Conservation (phyloP, 2,113 vertebrate species). For the Zeus faber region DNA sequence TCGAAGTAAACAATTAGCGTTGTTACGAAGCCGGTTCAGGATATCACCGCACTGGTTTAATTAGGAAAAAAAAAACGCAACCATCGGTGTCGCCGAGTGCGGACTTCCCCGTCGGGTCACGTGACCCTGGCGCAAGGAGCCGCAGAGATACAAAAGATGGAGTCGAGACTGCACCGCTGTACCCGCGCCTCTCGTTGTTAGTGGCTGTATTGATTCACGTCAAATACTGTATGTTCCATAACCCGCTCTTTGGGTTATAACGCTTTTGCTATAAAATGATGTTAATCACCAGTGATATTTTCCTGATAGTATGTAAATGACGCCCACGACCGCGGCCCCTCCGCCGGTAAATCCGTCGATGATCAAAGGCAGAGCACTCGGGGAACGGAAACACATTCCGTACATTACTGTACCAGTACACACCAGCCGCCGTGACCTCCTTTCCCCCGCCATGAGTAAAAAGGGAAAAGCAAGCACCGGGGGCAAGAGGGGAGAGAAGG, state of each 20-base stretch:
- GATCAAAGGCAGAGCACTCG: neutral
- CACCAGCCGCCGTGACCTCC: neutral
- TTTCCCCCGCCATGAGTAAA: neutral
- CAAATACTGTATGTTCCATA: no score
- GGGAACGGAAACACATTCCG: neutral
- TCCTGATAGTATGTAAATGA: no score
- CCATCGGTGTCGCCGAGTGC: conserved; percentile 32
- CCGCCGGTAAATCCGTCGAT: conserved; percentile 8
- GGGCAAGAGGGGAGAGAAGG: conserved; percentile 33
- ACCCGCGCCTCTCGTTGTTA: no score
- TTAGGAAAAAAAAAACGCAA: conserved; percentile 45
- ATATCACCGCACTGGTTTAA: conserved; percentile 42
- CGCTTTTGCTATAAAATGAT: no score
- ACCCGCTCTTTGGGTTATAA: no score
- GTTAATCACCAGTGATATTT: no score
- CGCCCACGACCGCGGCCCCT: conserved; percentile 44
- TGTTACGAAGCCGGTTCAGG: conserved; percentile 26
- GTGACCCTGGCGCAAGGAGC: neutral
- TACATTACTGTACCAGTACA: no score
- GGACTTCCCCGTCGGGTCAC: neutral
- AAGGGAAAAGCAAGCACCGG: conserved; percentile 41
- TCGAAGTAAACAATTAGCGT: conserved; percentile 55
- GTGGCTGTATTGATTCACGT: no score
- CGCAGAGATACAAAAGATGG: no score
- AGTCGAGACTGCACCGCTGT: no score